These are phyloP conservation scores for Hydrolagus colliei DNA, from an alignment of 2,797 vertebrate genomes.

Conservation along the genomic window DNA sequence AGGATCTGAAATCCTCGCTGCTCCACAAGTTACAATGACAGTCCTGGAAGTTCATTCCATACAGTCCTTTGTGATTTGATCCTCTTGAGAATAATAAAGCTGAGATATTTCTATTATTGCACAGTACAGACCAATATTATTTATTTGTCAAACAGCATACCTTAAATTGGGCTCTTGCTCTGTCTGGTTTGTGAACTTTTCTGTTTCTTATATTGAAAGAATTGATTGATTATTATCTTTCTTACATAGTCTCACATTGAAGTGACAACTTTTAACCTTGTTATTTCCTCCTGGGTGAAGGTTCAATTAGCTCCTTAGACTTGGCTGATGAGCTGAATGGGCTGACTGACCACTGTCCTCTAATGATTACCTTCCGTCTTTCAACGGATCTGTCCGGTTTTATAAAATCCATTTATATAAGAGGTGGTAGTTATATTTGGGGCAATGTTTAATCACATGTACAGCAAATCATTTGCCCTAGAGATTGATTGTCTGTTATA, in stretches of 20 bases:
- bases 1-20: too few species aligned
- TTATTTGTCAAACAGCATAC: too few species aligned
- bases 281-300: neutral
- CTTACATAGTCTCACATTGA: neutral
- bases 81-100: too few species aligned
- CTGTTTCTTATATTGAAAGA: too few species aligned
- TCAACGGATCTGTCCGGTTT: neutral
- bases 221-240: too few species aligned
- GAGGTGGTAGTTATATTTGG: neutral
- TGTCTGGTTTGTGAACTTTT: too few species aligned
- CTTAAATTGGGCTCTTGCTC: too few species aligned
- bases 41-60: too few species aligned
- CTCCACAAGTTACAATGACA: too few species aligned
- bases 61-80: too few species aligned
- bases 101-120: too few species aligned
- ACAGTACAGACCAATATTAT: too few species aligned
- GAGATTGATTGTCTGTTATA: neutral
- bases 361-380: neutral
- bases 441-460: neutral
- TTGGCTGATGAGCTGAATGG: neutral
- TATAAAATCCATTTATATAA: neutral
- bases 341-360: neutral
- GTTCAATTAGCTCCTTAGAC: neutral
- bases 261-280: neutral
- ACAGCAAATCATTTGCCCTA: neutral